These are phyloP conservation scores for Ceratoteleas bidentatus DNA, from an alignment of 1,140 invertebrate species.

Conservation along the genomic window DNA sequence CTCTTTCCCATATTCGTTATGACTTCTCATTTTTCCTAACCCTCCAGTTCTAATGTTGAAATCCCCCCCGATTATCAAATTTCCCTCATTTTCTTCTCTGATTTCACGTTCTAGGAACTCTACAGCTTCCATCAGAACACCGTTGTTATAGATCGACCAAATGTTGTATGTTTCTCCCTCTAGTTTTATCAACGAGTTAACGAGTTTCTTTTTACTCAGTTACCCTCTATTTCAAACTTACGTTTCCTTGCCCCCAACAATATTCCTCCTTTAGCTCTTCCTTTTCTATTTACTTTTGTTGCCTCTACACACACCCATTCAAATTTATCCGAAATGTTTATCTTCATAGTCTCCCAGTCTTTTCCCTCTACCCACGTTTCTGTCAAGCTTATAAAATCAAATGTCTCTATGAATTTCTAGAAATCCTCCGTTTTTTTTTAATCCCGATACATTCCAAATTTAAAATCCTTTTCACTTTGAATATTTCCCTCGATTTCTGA, in stretches of 20 bases:
- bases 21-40: not conserved
- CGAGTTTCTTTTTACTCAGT: not conserved
- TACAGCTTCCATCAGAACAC: not conserved
- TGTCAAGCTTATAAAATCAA: not conserved
- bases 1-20: not conserved
- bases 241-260: conserved; percentile 17
- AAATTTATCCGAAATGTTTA: conserved; percentile 27
- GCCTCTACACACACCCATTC: conserved; percentile 18
- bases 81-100: conserved; percentile 3
- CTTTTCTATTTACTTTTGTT: conserved; percentile 31
- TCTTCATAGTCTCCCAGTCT: conserved; percentile 8
- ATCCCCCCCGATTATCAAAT: not conserved
- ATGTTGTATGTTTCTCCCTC: conserved; percentile 3
- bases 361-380: conserved; percentile 38
- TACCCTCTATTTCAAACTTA: not conserved
- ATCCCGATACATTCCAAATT: conserved; percentile 1
- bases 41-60: conserved; percentile 1
- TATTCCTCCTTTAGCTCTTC: conserved; percentile 38
- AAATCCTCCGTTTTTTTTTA: not conserved
- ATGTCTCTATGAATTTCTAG: not conserved
- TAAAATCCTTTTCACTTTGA: too few relatives aligned
- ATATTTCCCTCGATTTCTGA: too few relatives aligned
- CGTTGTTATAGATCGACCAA: conserved; percentile 20
- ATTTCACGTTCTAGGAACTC: not conserved
- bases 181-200: not conserved